A percentile compares a stretch with the other conserved stretches of the same genome.
These are phyloP conservation scores for Xenus cinereus DNA, from an alignment of 2,113 vertebrate species.

Conservation along the genomic window DNA sequence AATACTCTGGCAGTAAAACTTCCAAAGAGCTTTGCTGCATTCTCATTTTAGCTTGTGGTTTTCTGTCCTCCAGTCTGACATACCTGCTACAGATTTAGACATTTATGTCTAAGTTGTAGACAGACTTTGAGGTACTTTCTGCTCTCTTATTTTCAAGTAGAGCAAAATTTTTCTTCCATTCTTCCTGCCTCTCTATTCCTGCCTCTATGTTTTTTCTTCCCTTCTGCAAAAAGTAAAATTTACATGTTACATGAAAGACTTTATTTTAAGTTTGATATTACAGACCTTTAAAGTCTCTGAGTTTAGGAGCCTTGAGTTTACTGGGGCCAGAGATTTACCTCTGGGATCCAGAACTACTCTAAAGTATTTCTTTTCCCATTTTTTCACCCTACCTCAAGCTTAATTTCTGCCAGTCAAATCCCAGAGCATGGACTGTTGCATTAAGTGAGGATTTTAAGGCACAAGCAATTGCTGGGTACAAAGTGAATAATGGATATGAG, in stretches of 20 bases:
- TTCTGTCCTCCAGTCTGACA: background rate
- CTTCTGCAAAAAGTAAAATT: background rate
- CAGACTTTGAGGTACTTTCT: background rate
- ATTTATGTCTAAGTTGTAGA: background rate
- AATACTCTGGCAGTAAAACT: background rate
- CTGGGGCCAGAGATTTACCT: background rate
- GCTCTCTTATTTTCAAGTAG: background rate
- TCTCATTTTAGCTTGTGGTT: background rate
- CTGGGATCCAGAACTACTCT: background rate
- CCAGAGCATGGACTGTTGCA: background rate
- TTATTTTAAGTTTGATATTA: background rate
- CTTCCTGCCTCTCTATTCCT: background rate
- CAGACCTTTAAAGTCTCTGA: background rate
- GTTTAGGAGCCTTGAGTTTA: background rate
- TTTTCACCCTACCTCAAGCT: background rate
- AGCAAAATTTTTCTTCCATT: background rate
- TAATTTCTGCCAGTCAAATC: background rate
- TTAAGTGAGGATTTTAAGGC: background rate
- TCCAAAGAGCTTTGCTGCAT: background rate
- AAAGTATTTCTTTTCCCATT: background rate
- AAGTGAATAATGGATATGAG: background rate
- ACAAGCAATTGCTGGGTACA: background rate
- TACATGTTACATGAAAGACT: background rate
- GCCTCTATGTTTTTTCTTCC: background rate
- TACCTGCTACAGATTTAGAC: background rate